phyloP scores from a whole-genome alignment of 2,888 invertebrate genomes.

The Idaea straminata region DNA sequence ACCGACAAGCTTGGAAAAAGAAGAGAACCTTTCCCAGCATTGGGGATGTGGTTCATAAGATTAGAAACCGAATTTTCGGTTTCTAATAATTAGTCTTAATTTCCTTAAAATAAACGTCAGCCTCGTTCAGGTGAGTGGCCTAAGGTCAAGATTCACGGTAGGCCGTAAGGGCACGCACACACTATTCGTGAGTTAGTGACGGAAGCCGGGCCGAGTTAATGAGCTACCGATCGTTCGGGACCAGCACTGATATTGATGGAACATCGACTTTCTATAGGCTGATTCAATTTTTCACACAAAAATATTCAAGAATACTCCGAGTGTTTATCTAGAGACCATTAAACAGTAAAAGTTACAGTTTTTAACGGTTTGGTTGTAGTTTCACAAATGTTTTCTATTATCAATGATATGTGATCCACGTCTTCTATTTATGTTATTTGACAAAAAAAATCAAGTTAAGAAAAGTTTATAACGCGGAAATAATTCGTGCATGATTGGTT shows the following conservation, averaged over 20 bases:
- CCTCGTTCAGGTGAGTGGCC: slow-evolving; percentile 27
- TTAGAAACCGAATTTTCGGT: too few relatives aligned
- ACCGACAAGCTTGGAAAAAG: too few relatives aligned
- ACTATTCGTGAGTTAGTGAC: slow-evolving; percentile 45
- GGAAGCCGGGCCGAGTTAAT: slow-evolving; percentile 62
- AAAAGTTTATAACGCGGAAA: neutral
- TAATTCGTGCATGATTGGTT: neutral
- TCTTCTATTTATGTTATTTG: neutral
- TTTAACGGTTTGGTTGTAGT: neutral
- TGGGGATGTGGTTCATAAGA: too few relatives aligned
- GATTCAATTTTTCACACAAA: slow-evolving; percentile 1
- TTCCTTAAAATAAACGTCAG: slow-evolving; percentile 7
- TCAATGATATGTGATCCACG: neutral
- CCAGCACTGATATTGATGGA: slow-evolving; percentile 41
- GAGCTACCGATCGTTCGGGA: slow-evolving; percentile 49
- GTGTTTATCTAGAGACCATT: neutral
- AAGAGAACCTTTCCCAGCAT: too few relatives aligned
- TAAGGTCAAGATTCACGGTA: slow-evolving; percentile 52
- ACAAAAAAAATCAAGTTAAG: slow-evolving; percentile 1
- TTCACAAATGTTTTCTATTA: neutral
- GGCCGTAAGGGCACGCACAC: slow-evolving; percentile 27
- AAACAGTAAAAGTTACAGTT: neutral
- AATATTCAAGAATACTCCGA: neutral
- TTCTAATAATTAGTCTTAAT: neutral
- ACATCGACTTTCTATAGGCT: slow-evolving; percentile 15